Percentiles rank a stretch among this genome's conserved stretches.
Evolutionary conservation across 2,113 vertebrate genomes (phyloP).

Genomic region (Camelus bactrianus): DNA sequence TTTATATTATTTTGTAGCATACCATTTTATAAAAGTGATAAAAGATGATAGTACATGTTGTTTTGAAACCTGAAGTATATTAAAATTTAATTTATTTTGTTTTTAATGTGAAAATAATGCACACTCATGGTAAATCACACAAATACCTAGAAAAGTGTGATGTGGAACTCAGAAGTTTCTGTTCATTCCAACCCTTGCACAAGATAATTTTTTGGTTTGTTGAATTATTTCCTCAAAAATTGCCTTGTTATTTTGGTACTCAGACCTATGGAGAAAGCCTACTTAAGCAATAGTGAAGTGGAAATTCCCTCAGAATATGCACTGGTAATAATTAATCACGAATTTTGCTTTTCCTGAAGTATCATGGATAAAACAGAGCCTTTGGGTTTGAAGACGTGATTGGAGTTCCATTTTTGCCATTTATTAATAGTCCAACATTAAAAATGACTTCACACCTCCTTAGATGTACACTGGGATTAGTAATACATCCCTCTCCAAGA

Average conservation of each 20-base stretch:
- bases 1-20: not conserved
- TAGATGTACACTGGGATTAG: not conserved
- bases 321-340: conserved; percentile 1
- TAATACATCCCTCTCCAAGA: not conserved
- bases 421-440: not conserved
- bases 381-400: not conserved
- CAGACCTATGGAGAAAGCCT: not conserved
- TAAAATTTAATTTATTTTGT: conserved; percentile 1
- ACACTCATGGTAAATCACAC: not conserved
- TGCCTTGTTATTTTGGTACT: not conserved
- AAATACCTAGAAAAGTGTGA: not conserved
- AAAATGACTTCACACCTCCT: not conserved
- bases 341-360: conserved; percentile 41
- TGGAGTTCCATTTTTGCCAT: not conserved
- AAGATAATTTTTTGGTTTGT: not conserved
- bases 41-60: not conserved
- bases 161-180: not conserved
- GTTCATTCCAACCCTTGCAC: not conserved
- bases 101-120: conserved; percentile 15
- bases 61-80: not conserved
- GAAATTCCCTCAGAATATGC: conserved; percentile 32
- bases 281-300: not conserved
- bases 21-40: not conserved
- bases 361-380: not conserved
- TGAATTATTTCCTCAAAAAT: not conserved